Base-by-base conservation (phyloP, 2,888 invertebrate genomes). In the Troides aeacus region DNA sequence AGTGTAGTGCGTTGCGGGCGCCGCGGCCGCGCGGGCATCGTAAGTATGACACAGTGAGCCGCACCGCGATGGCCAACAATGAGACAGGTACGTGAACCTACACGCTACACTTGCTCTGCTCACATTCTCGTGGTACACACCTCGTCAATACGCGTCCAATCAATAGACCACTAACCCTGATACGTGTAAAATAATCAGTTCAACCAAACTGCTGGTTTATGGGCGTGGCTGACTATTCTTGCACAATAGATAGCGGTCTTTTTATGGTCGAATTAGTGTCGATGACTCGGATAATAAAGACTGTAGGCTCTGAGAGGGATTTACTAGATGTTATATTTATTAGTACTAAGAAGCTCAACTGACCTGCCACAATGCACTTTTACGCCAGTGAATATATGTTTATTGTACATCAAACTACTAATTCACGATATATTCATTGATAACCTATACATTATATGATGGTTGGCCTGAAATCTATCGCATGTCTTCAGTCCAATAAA, bases 181-280 rank as follows among this genome's bases (percentile, higher is more conserved):
- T 18, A 18, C 42, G 42, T 12, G 2, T 42, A 12, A 60, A 53
- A n/a, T n/a, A 53, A 53, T 53, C 53, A 53, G 18, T 7, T n/a
- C 53, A 53, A 18, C 53, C 18, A 39, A 61, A 61, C n/a, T n/a
- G 61, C 42, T 76, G 76, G 81, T 83, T 78, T 76, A 78, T 82
- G 87, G 89, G 88, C 82, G 89, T 86, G 89, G 89, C 83, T 80
- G 69, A 68, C 76, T 36, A 53, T 23, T 74, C 77, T 76, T 74
- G 77, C 75, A 77, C 79, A 80, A 81, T 82, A 76, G 76, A 76
- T 75, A 77, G 79, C 78, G 79, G 77, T 77, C 78, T 79, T 82
- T 84, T 80, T 82, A 81, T 81, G 78, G 80, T 81, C 76, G 83
- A 84, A 83, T 84, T 85, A 83, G 79, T 82, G 81, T 78, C 78